Base-by-base conservation (phyloP, 2,113 vertebrate species). In the Cepphus grylle region DNA sequence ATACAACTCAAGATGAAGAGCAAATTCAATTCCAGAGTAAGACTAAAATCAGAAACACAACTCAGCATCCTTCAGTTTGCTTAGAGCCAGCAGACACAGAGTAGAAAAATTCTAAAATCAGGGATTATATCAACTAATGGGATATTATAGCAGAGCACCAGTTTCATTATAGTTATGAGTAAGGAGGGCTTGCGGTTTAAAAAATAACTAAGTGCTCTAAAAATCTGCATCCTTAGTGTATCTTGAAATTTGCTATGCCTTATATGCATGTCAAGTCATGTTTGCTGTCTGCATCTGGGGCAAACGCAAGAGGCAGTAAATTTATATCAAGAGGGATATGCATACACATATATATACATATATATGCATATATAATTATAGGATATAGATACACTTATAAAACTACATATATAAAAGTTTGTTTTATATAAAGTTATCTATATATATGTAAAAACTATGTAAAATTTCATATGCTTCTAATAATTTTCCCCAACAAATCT, bases 1-100 rank as follows among this genome's bases (percentile, higher is more conserved):
- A 91, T 85, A 90, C 88, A 96, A 76, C 20, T 87, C 30, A 23
- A 61, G 78, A 81, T 78, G 81, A 93, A 87, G 58, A 76, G 82
- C 17, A 88, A 97, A 97, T 94, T 88, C 42, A 96, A 92, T 97
- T 95, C 38, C 84, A 78, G 90, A 45, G 14, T 88, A 53, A 94
- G 29, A 92, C 47, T 53, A 94, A 94, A 66, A 88, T 83, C 67
- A 94, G 88, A 97, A 88, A 38, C 36, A 81, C 73, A 61, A 74
- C 34, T 94, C 88, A 90, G 90, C 89, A 66, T 70, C 36, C 8
- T 93, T 84, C 81, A 29, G 66, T 86, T 96, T 94, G 83, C 53
- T 91, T 72, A 92, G 15, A 88, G 43, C 50, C 43, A 80, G 80
- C 81, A 92, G 77, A 85, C 36, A 63, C 52, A 85, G 78, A 85